Evolutionary conservation across 2,113 vertebrate species (phyloP), one percentile per base, ranked within the genome.

Genomic region (Lophochroa leadbeateri): DNA sequence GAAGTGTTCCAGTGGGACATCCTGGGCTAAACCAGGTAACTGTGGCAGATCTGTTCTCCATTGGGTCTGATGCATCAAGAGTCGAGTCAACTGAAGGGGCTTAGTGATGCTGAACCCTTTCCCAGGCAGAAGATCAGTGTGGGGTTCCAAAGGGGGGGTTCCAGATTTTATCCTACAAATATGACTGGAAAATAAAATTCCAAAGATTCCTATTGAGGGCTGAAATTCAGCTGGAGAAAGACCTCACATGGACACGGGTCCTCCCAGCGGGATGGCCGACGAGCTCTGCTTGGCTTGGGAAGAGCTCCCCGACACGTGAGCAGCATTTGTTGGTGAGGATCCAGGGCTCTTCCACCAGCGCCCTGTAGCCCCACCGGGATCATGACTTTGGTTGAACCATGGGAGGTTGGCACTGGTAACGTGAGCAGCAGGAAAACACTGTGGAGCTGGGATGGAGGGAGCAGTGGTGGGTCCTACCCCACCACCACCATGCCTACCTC

Each of bases 401-500:
- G 75, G 82, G 94, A 96, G 84, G 74, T 96, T 37, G 64, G 92
- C 91, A 96, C 92, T 89, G 6, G 7, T 52, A 71, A 82, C 3
- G 10, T 12, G 24, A 94, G 95, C 77, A 82, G 91, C 96, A 96
- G 91, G 93, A 68, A 79, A 94, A 79, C 9, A 77, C 70, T 4
- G 65, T 43, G 69, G 81, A 86, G 94, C 70, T 33, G 90, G 2
- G 87, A 79, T 6, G 41, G 14, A 61, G 35, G 61, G 35, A 52
- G 50, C 4, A 9, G 88, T 2, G 55, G 39, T 3, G 69, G 68
- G 57, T 91, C 70, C 83, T 33, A 37, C 43, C 53, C 65, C 37
- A 11, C 44, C n/a, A 7, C 33, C 27, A 39, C 65, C 20, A 12
- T 4, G 3, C 4, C 37, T 5, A 10, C 46, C 31, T 50, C 44